Base-by-base conservation (phyloP, 2,888 invertebrate species). In the Nowickia ferox region DNA sequence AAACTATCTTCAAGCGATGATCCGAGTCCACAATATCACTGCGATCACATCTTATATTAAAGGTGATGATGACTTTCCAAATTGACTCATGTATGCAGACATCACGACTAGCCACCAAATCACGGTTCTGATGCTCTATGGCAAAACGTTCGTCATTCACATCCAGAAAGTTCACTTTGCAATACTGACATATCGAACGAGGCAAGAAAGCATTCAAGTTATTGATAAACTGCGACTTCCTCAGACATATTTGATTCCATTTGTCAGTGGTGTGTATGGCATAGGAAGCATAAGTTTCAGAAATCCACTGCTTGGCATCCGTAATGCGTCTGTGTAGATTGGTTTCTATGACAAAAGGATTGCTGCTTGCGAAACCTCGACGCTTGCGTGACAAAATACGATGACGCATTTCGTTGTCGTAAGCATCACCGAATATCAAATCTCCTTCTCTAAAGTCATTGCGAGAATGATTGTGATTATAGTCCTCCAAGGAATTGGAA, bases 271-370 rank as follows among this genome's bases (percentile, higher is more conserved):
- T 96, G 79, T 97, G 97, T 93, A 97, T 96, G n/a, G 97, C 96
- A 91, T 96, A 97, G 48, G 97, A 97, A 9, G 97, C 97, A 88
- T 96, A 95, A 0, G 97, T 97, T 92, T 97, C 97, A 17, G 97
- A 96, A 90, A 96, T 96, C 97, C 97, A 97, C 91, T 96, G 96
- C 90, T 96, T 96, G 15, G 97, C 97, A 89, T 96, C 96, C 11
- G 96, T 94, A 87, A 96, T 94, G 91, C 95, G 95, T 15, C 95
- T 93, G 90, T 95, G 95, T 8, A 86, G 19, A 80, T 86, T 83
- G 92, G 95, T 94, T 5, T 87, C 86, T 90, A 88, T 68, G 30
- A 88, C 88, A 66, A 93, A 93, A 0, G 88, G 88, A 22, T 44
- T 44, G 2, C 3, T 4, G 6, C 19, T 53, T 9, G 51, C 3